Base-by-base conservation (phyloP, 2,113 vertebrate species). In the Ptilorrhoa leucosticta region DNA sequence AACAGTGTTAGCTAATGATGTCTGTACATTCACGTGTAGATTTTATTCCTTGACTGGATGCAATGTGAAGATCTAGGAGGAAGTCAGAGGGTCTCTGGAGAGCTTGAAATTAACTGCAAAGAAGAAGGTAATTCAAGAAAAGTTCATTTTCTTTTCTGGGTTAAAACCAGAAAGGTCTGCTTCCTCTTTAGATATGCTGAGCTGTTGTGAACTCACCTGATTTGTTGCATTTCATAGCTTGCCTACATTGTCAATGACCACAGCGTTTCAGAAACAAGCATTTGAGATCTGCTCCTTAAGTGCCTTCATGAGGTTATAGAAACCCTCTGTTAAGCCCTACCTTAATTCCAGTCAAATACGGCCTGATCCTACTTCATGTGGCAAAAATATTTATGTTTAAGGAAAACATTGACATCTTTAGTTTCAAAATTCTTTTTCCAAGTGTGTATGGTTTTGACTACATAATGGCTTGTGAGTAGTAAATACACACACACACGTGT, bases 81-180 rank as follows among this genome's bases (percentile, higher is more conserved):
- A 89, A 54, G 16, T 27, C 47, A 89, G 13, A 64, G 16, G 1
- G 7, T 54, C 26, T 80, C 51, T 80, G 19, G 48, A 79, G 42
- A 53, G 3, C 11, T 57, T 80, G 58, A 48, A 63, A 66, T 63
- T 60, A 42, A 58, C 39, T 58, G 15, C 27, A 89, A 68, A 53
- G 7, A 13, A 80, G 15, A 83, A 81, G 5, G 11, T 53, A 51
- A 61, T 42, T 70, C 24, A 53, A 30, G n/a, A 82, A 78, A 75
- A 11, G 4, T 6, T 70, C 0, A 0, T 66, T 70, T 81, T 81
- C 3, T 70, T 75, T 88, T 69, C 22, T 21, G 19, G 9, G 4
- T 64, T 14, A 64, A 71, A 80, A 42, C 60, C 20, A 50, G 27
- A 58, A 80, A 60, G 7, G 1, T 42, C 10, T 86, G 1, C 28